Evolutionary conservation across 2,888 invertebrate genomes (phyloP).

Genomic region (Platypus cylindrus): DNA sequence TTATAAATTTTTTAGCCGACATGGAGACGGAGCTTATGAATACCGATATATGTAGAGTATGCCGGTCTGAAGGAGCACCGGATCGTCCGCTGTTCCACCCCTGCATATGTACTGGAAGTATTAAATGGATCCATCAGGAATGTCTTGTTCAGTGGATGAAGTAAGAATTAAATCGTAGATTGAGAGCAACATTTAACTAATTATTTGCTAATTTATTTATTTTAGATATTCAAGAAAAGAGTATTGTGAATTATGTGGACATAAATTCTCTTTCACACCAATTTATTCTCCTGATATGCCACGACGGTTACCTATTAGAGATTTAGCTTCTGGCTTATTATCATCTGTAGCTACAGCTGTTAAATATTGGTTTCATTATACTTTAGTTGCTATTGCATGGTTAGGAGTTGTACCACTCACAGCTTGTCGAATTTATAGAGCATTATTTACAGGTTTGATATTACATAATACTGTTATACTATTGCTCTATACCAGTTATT

Average conservation of each 20-base stretch:
- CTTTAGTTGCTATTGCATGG: constrained; percentile 94
- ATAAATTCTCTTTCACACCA: constrained; percentile 95
- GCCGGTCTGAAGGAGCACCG: constrained; percentile 83
- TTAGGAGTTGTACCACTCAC: constrained; percentile 91
- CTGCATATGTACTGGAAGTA: constrained; percentile 97
- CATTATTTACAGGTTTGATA: constrained; percentile 14
- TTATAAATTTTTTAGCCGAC: constrained; percentile 2
- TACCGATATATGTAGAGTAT: constrained; percentile 94
- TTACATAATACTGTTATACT: too few species aligned
- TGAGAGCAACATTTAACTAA: not conserved
- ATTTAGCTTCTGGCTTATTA: constrained; percentile 81
- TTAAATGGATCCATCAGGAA: constrained; percentile 98
- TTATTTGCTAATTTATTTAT: not conserved
- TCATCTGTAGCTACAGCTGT: constrained; percentile 85
- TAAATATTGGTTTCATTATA: constrained; percentile 95
- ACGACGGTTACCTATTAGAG: constrained; percentile 83
- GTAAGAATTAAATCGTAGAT: constrained; percentile 5
- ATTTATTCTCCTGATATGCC: constrained; percentile 99
- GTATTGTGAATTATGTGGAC: constrained; percentile 95
- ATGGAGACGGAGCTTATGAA: constrained; percentile 42
- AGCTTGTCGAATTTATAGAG: constrained; percentile 80
- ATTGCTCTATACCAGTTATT: too few species aligned
- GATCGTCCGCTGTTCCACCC: constrained; percentile 95
- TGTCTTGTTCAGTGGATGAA: constrained; percentile 98
- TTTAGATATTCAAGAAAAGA: constrained; percentile 83